A percentile compares a stretch with the other conserved stretches of the same genome.
phyloP scores from a whole-genome alignment of 1,140 invertebrate species.

The Drosophila trapezifrons region DNA sequence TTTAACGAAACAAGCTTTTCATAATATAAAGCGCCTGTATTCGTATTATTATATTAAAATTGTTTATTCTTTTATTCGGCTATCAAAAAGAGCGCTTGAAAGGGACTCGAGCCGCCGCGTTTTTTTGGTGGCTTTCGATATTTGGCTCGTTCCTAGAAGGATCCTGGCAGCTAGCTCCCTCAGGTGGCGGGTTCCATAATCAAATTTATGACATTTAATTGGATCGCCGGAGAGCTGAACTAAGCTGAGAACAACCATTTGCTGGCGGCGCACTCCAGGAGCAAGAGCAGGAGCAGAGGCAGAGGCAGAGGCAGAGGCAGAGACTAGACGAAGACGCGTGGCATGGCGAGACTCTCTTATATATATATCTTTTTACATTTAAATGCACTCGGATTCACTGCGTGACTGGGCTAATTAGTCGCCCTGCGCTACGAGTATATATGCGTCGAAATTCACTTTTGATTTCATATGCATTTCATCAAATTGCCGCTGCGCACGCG shows the following conservation, averaged over 20 bases:
- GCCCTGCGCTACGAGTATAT: conserved; percentile 13
- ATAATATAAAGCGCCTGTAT: background rate
- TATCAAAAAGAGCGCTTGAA: conserved; percentile 6
- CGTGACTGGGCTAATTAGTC: conserved; percentile 72
- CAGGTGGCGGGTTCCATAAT: conserved; percentile 45
- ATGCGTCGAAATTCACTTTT: conserved; percentile 75
- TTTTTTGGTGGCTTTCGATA: background rate
- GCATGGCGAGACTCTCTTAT: conserved; percentile 6
- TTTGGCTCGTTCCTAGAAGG: conserved; percentile 9
- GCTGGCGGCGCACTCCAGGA: conserved; percentile 23
- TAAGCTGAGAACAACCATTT: conserved; percentile 14
- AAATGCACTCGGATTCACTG: conserved; percentile 49
- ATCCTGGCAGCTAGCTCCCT: background rate
- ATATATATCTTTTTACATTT: conserved; percentile 11
- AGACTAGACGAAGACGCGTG: conserved; percentile 34
- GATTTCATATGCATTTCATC: conserved; percentile 82
- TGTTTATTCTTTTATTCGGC: conserved; percentile 8
- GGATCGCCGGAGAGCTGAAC: conserved; percentile 32
- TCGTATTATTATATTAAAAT: conserved; percentile 2
- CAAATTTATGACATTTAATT: conserved; percentile 72
- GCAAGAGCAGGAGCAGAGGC: background rate
- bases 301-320: too few species aligned
- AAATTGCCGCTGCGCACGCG: conserved; percentile 80
- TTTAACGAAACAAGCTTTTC: background rate
- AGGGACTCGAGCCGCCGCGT: background rate